A percentile compares a stretch with the other conserved stretches of the same genome.
Evolutionary conservation across 2,797 vertebrate genomes (phyloP).

Genomic region (Mareca strepera): DNA sequence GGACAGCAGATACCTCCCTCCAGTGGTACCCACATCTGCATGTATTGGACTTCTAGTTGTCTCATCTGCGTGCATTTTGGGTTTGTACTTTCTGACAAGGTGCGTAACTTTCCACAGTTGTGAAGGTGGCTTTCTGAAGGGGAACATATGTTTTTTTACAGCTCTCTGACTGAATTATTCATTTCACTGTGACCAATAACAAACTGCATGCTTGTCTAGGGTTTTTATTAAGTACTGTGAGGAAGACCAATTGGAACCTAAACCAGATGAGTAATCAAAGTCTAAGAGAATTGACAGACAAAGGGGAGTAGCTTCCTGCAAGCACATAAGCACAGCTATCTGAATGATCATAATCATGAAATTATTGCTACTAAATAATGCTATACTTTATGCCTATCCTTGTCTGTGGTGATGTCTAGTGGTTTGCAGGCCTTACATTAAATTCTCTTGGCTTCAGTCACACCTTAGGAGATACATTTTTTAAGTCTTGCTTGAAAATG

Average conservation of each 20-base stretch:
- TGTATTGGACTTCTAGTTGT: neutral
- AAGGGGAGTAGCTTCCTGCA: neutral
- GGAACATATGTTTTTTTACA: neutral
- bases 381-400: neutral
- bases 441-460: neutral
- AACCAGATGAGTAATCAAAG: neutral
- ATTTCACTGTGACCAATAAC: neutral
- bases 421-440: neutral
- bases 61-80: neutral
- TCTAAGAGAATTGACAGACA: neutral
- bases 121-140: neutral
- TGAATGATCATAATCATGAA: neutral
- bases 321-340: neutral
- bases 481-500: neutral
- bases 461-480: neutral
- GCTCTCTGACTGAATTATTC: neutral
- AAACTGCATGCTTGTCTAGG: neutral
- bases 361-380: neutral
- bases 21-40: too few relatives aligned
- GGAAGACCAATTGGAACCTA: neutral
- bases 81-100: neutral
- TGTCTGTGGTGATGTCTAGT: neutral
- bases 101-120: neutral
- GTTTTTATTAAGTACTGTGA: neutral
- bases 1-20: neutral